Evolutionary conservation across 37 sponge, comb jelly and placozoan species (phyloP).

Genomic region (Chondrosia reniformis): DNA sequence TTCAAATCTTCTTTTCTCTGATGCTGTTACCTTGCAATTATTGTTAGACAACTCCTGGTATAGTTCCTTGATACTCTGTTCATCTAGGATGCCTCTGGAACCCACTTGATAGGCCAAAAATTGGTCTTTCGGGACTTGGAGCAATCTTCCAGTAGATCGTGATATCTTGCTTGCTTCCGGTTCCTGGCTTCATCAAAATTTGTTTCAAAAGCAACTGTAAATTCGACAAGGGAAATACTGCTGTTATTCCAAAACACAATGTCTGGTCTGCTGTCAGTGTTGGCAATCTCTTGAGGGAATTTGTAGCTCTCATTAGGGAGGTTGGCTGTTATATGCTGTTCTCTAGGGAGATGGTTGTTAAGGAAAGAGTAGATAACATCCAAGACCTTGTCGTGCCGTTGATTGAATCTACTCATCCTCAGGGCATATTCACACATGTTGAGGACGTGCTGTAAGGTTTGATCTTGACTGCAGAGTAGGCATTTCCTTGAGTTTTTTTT

Average conservation of each 20-base stretch:
- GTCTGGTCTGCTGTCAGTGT: background rate
- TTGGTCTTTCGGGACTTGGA: background rate
- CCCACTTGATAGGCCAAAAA: background rate
- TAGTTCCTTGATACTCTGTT: background rate
- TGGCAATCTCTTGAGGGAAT: background rate
- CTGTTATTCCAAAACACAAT: background rate
- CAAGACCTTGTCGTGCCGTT: background rate
- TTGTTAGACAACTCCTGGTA: background rate
- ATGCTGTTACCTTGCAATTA: background rate
- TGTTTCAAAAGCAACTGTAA: background rate
- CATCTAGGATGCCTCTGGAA: background rate
- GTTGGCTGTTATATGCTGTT: background rate
- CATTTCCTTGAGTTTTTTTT: background rate
- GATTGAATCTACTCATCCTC: background rate
- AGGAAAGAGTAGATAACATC: background rate
- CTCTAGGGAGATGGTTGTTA: background rate
- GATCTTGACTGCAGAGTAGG: background rate
- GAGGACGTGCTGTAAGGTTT: background rate
- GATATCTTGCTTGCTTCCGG: background rate
- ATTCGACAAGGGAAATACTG: background rate
- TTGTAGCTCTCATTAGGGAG: background rate
- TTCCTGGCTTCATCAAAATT: background rate
- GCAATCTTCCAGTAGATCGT: background rate
- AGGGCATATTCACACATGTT: background rate
- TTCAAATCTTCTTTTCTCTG: background rate